Evolutionary conservation across 2,888 invertebrate genomes (phyloP).

Genomic region (Poecilobothrus nobilitatus): DNA sequence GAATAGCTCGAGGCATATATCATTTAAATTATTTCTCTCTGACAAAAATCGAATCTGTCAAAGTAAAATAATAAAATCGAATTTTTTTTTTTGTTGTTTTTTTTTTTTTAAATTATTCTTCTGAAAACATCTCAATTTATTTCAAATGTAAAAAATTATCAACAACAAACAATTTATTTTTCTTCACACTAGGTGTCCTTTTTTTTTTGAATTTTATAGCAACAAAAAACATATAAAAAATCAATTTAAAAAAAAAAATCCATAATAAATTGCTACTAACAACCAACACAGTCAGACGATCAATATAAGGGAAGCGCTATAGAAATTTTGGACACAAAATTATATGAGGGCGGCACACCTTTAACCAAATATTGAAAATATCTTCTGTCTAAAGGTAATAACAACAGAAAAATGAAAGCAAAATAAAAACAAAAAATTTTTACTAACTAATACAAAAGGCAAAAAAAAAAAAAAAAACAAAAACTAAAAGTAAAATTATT

Average conservation of each 20-base stretch:
- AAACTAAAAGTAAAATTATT: too few species aligned
- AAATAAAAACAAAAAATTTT: too few species aligned
- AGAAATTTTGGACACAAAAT: background rate
- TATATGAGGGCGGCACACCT: background rate
- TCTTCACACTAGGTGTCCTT: background rate
- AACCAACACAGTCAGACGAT: too few species aligned
- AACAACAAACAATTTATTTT: background rate
- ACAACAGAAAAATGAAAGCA: too few species aligned
- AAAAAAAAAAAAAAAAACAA: too few species aligned
- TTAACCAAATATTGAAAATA: background rate
- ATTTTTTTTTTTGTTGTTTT: too few species aligned
- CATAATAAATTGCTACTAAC: background rate
- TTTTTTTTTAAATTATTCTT: too few species aligned
- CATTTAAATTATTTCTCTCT: background rate
- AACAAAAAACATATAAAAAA: background rate
- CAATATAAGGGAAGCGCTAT: too few species aligned
- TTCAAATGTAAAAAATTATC: too few species aligned
- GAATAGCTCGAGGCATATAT: conserved; percentile 2
- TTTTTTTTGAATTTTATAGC: background rate
- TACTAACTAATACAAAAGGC: too few species aligned
- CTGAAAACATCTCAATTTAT: too few species aligned
- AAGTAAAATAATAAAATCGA: background rate
- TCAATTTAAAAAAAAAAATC: background rate
- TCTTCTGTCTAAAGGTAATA: too few species aligned
- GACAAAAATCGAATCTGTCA: background rate